A percentile compares a stretch with the other conserved stretches of the same genome.
Evolutionary conservation across 2,888 invertebrate species (phyloP).

Genomic region (Chymomyza fuscimana): DNA sequence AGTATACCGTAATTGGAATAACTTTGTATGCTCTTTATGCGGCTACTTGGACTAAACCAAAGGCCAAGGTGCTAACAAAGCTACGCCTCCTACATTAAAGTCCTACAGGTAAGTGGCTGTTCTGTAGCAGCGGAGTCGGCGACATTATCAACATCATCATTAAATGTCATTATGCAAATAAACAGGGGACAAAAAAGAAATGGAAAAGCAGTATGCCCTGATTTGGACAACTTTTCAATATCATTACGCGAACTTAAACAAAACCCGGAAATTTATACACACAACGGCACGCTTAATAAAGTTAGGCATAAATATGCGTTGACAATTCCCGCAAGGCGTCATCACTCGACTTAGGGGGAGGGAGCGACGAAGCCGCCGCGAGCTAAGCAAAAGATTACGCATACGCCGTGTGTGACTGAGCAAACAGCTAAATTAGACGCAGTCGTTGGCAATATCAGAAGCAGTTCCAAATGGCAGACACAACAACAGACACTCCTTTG

Average conservation of each 20-base stretch:
- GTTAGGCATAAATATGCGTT: conserved; percentile 60
- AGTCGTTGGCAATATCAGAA: conserved; percentile 11
- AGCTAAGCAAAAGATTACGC: conserved; percentile 58
- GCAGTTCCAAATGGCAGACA: conserved; percentile 3
- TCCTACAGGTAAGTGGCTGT: background rate
- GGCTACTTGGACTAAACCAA: background rate
- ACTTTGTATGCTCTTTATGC: background rate
- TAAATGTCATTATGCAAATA: conserved; percentile 69
- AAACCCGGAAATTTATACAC: background rate
- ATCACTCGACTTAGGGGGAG: background rate
- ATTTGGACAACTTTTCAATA: conserved; percentile 59
- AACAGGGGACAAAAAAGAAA: conserved; percentile 39
- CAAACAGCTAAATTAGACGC: conserved; percentile 53
- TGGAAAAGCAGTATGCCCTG: conserved; percentile 33
- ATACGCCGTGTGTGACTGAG: conserved; percentile 51
- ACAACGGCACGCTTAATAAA: conserved; percentile 60
- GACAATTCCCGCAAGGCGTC: conserved; percentile 62
- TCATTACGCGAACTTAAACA: conserved; percentile 18
- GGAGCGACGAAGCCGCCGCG: conserved; percentile 29
- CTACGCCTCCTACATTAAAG: background rate
- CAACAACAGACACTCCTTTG: conserved; percentile 11
- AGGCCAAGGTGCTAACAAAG: background rate
- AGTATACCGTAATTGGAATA: conserved; percentile 24
- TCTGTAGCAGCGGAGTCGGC: too few species aligned
- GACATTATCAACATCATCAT: conserved; percentile 64